Evolutionary conservation across 2,888 invertebrate species (phyloP), one percentile per base, ranked within the genome.

Genomic region (Erebia epiphron): DNA sequence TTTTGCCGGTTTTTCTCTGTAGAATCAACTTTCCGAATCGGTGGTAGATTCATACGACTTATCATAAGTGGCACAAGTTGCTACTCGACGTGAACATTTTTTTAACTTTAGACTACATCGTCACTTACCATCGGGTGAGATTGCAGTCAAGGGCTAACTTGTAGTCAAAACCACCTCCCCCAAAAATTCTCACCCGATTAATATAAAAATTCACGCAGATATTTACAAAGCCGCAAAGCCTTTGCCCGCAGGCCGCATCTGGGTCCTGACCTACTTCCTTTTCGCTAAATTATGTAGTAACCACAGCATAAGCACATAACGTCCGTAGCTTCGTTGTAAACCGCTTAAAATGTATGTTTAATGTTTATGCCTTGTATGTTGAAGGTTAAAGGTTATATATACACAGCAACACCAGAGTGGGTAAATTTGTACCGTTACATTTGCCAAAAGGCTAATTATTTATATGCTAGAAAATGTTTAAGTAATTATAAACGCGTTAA

Each of bases 251-350:
- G 52, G 71, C 68, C 67, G 67, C 76, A 75, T 70, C 73, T 57
- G 62, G 8, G 63, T 54, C 13, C 46, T 70, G 69, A 76, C 76
- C 78, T 75, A 74, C 75, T 73, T 76, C 76, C 73, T 68, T 70
- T 67, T 70, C 71, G 74, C 73, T 73, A 67, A 75, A 76, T 64
- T 54, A 64, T 64, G 52, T 64, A 64, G 18, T 46, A 49, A 62
- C 62, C 21, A 18, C 62, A 8, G 21, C 13, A 11, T 46, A 64
- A 52, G 52, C 16, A 8, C 64, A 16, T 18, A 26, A 16, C 64
- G 16, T 52, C 52, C 35, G 35, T 64, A 54, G 16, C 64, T 41
- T 35, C 52, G 13, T 18, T 54, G 54, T 64, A 64, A 64, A 64
- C 64, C 64, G 64, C 64, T 64, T 62, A 61, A 49, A 46, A 21